These are phyloP conservation scores for Pluvialis apricaria DNA, from an alignment of 2,113 vertebrate species.

Conservation along the genomic window DNA sequence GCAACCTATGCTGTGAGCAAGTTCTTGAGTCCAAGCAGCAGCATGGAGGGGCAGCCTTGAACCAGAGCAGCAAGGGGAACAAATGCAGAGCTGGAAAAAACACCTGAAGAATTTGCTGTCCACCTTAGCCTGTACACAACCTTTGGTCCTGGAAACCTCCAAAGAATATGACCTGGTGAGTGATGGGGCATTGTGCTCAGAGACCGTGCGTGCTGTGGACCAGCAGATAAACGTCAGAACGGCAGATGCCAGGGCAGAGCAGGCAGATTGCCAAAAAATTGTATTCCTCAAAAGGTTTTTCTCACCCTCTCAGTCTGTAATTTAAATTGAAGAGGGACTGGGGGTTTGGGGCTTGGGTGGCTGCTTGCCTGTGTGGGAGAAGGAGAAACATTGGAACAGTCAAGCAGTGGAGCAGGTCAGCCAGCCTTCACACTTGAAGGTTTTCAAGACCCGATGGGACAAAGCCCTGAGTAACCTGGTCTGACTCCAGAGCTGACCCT, in stretches of 20 bases:
- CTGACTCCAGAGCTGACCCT: not conserved
- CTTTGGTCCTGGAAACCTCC: constrained; percentile 76
- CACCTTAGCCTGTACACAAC: not conserved
- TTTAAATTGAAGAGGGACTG: not conserved
- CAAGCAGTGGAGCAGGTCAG: not conserved
- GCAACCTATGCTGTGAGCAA: not conserved
- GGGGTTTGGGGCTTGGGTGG: fast-evolving
- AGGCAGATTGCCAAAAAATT: not conserved
- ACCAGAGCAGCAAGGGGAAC: not conserved
- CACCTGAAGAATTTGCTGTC: not conserved
- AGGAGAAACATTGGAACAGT: not conserved
- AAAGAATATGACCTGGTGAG: constrained; percentile 81
- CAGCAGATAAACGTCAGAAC: not conserved
- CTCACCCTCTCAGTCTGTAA: not conserved
- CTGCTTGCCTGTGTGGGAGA: not conserved
- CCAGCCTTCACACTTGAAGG: not conserved
- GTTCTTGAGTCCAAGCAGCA: not conserved
- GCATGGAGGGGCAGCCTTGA: not conserved
- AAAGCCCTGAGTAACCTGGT: not conserved
- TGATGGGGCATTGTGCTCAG: not conserved
- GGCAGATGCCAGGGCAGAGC: not conserved
- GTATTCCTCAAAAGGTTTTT: not conserved
- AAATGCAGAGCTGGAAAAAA: not conserved
- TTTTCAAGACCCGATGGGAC: not conserved
- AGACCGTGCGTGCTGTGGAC: not conserved